Conservation (phyloP, 2,888 invertebrate species). For the Tetropium fuscum region DNA sequence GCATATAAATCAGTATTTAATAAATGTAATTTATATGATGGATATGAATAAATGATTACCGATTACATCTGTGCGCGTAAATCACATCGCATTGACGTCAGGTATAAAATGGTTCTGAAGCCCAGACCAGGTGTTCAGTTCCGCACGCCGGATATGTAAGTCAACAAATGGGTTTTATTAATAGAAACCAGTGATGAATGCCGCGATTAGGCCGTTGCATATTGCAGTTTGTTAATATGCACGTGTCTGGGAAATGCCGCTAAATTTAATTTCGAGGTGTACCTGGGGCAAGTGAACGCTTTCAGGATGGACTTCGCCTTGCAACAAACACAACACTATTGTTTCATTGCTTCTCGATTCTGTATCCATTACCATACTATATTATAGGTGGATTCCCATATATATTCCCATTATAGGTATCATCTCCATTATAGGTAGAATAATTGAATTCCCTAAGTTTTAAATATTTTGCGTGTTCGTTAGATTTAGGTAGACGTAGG, state of each 20-base stretch:
- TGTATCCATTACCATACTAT: too few species aligned
- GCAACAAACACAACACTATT: too few species aligned
- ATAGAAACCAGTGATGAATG: constrained; percentile 51
- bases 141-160: constrained; percentile 44
- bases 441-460: too few species aligned
- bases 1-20: too few species aligned
- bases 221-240: constrained; percentile 40
- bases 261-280: constrained; percentile 22
- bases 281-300: constrained; percentile 19
- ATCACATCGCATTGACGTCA: constrained; percentile 32
- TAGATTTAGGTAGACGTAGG: too few species aligned
- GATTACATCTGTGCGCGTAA: constrained; percentile 8
- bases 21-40: too few species aligned
- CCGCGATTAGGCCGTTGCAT: constrained; percentile 53
- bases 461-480: too few species aligned
- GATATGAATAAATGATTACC: too few species aligned
- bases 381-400: too few species aligned
- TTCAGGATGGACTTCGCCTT: constrained; percentile 15
- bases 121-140: constrained; percentile 40
- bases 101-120: constrained; percentile 21
- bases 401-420: too few species aligned
- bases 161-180: constrained; percentile 47
- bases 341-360: too few species aligned
- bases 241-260: constrained; percentile 28
- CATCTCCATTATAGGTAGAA: too few species aligned